A percentile compares a stretch with the other conserved stretches of the same genome.
Conservation (phyloP, 2,797 vertebrate species). For the Artibeus jamaicensis region DNA sequence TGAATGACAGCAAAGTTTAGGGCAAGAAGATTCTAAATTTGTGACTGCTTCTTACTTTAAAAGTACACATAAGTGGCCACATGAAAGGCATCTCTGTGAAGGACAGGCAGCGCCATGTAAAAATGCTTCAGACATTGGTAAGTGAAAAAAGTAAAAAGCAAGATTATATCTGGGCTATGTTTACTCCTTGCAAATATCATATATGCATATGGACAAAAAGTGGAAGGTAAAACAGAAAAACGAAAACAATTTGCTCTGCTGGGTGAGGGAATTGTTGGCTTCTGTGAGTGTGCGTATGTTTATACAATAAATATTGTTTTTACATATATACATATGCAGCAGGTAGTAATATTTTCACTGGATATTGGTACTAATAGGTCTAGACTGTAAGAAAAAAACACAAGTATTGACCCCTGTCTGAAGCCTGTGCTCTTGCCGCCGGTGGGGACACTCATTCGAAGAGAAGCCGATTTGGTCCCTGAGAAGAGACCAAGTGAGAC, state of each 20-base stretch:
- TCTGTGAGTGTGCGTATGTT: conserved; percentile 20
- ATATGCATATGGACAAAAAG: conserved; percentile 38
- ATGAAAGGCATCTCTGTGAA: background rate
- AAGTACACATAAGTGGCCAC: background rate
- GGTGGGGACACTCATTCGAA: background rate
- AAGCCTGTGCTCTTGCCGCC: background rate
- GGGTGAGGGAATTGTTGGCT: background rate
- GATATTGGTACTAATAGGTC: conserved; percentile 25
- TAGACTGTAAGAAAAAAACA: background rate
- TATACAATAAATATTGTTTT: conserved; percentile 33
- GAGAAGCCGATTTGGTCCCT: background rate
- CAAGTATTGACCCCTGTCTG: background rate
- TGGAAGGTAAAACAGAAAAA: conserved; percentile 48
- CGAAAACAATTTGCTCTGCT: conserved; percentile 27
- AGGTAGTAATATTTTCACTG: conserved; percentile 29
- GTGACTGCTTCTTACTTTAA: background rate
- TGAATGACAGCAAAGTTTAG: conserved; percentile 18
- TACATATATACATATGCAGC: background rate
- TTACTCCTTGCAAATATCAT: conserved; percentile 25
- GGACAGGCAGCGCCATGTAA: background rate
- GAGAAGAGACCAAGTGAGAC: background rate
- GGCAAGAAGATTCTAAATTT: background rate
- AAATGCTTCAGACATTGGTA: background rate
- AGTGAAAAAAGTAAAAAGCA: background rate
- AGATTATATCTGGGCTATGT: conserved; percentile 8